Conservation (phyloP, 2,113 vertebrate species). For the Paralichthys olivaceus region DNA sequence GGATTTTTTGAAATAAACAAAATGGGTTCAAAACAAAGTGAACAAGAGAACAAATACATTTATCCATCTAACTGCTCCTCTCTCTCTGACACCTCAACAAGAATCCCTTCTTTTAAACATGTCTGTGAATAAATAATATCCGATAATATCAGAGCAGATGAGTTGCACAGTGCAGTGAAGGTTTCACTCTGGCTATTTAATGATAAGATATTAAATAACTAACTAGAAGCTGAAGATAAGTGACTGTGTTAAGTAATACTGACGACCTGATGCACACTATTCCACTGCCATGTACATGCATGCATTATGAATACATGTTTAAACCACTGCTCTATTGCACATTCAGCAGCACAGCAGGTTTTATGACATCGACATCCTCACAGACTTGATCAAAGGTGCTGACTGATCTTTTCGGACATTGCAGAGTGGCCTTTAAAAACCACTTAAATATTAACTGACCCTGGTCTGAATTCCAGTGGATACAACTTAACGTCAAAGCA, state of each 20-base stretch:
- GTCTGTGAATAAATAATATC: conserved; percentile 20
- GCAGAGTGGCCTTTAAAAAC: conserved; percentile 1
- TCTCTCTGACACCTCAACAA: background rate
- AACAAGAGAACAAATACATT: conserved; percentile 18
- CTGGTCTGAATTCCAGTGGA: conserved; percentile 35
- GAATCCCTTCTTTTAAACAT: conserved; percentile 15
- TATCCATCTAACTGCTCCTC: background rate
- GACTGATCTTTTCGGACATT: background rate
- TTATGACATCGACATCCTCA: conserved; percentile 12
- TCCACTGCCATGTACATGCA: conserved; percentile 22
- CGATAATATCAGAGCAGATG: conserved; percentile 22
- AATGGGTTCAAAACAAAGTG: background rate
- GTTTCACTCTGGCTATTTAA: conserved; percentile 1
- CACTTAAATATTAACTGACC: conserved; percentile 14
- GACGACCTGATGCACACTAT: conserved; percentile 1
- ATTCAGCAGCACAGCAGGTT: conserved; percentile 37
- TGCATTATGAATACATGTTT: conserved; percentile 21
- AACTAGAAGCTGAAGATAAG: conserved; percentile 19
- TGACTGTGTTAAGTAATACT: background rate
- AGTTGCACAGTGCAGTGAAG: conserved; percentile 8
- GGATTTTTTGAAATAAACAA: conserved; percentile 6
- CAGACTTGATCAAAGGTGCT: background rate
- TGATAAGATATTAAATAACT: conserved; percentile 5
- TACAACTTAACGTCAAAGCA: conserved; percentile 10
- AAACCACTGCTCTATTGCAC: conserved; percentile 47